Conservation (phyloP, 92 coral and sea anemone genomes). For the Blastomussa wellsi region DNA sequence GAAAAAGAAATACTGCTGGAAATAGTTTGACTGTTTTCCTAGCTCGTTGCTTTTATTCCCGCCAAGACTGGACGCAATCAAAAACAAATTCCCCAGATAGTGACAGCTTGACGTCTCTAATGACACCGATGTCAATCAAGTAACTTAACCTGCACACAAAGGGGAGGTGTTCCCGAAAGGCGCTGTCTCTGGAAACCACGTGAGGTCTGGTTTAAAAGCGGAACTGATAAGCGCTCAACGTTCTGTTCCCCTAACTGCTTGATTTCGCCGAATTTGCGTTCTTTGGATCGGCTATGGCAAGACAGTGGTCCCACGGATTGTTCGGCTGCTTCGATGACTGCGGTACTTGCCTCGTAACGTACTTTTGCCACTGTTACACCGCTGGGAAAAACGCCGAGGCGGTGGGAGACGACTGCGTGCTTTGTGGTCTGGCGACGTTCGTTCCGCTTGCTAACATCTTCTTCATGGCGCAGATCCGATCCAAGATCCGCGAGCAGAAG, state of each 20-base stretch:
- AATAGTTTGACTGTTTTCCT: neutral
- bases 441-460: conserved; percentile 80
- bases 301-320: conserved; percentile 85
- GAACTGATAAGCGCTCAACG: neutral
- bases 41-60: neutral
- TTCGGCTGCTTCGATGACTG: conserved; percentile 94
- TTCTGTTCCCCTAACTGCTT: neutral
- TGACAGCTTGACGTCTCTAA: neutral
- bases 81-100: no score
- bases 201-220: neutral
- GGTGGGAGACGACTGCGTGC: conserved; percentile 89
- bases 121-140: conserved; percentile 1
- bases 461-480: conserved; percentile 86
- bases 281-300: conserved; percentile 48
- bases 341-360: conserved; percentile 81
- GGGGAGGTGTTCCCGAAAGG: neutral
- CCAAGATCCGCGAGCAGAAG: conserved; percentile 91
- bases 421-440: conserved; percentile 80
- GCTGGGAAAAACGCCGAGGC: conserved; percentile 98
- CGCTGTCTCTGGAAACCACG: conserved; percentile 2
- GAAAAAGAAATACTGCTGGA: neutral
- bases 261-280: neutral
- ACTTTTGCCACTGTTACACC: conserved; percentile 82
- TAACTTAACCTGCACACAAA: neutral
- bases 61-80: no score